Evolutionary conservation across 2,797 vertebrate genomes (phyloP).

Genomic region (Agapornis canus): DNA sequence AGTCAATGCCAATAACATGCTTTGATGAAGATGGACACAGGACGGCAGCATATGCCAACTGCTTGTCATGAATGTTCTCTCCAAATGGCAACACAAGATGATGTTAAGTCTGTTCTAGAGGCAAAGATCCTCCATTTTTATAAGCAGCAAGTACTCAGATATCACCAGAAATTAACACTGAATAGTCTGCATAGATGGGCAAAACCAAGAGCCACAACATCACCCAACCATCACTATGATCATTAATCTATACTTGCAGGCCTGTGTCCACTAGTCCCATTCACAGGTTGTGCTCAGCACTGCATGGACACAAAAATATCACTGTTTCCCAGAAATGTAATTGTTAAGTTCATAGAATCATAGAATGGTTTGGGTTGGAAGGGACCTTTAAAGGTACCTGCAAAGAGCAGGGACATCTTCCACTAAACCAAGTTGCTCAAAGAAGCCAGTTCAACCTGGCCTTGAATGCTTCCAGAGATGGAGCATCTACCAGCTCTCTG

Average conservation of each 20-base stretch:
- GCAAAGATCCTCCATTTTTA: not conserved
- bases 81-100: not conserved
- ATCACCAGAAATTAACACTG: not conserved
- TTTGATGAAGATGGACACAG: not conserved
- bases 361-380: not conserved
- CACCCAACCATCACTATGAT: fast-evolving
- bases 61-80: not conserved
- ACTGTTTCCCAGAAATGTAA: not conserved
- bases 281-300: not conserved
- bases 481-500: not conserved
- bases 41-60: not conserved
- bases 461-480: not conserved
- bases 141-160: not conserved
- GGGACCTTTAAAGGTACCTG: not conserved
- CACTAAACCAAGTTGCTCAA: not conserved
- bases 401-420: not conserved
- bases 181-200: not conserved
- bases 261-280: fast-evolving
- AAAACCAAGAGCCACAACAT: not conserved
- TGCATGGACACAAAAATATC: not conserved
- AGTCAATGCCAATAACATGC: not conserved
- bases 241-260: not conserved
- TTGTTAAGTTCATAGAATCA: not conserved
- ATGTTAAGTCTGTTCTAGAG: not conserved
- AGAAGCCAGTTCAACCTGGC: not conserved